phyloP scores from a whole-genome alignment of 37 sponge, comb jelly and placozoan genomes.

The Amphimedon queenslandica region DNA sequence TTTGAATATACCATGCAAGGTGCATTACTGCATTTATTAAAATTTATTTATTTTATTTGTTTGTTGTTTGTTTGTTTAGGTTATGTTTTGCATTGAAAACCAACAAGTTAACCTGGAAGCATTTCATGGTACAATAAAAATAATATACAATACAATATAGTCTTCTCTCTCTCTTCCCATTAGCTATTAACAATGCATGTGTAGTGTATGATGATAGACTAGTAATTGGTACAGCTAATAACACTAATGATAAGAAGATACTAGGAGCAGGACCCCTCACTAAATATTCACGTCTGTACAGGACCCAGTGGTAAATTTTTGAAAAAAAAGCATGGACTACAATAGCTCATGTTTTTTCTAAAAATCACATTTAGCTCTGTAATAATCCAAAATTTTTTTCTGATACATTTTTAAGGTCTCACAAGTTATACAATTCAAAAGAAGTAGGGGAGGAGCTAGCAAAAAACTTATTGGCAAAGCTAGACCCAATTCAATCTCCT shows the following conservation, averaged over 20 bases:
- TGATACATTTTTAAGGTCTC: slow-evolving; percentile 36
- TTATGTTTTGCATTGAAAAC: slow-evolving; percentile 49
- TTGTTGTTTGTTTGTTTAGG: too few species aligned
- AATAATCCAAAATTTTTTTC: too few species aligned
- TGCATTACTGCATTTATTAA: too few species aligned
- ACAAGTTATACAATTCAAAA: slow-evolving; percentile 59
- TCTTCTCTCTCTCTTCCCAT: not conserved
- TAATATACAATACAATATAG: too few species aligned
- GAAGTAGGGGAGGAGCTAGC: slow-evolving; percentile 78
- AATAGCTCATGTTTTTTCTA: too few species aligned
- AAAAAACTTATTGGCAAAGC: slow-evolving; percentile 15
- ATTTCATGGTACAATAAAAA: slow-evolving; percentile 55
- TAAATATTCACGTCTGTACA: slow-evolving; percentile 85
- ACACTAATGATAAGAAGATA: slow-evolving; percentile 87
- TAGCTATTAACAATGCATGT: slow-evolving; percentile 92
- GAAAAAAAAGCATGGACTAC: too few species aligned
- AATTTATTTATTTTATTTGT: too few species aligned
- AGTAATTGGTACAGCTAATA: slow-evolving; percentile 72
- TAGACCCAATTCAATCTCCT: slow-evolving; percentile 31
- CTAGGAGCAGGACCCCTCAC: slow-evolving; percentile 93
- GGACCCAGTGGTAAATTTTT: slow-evolving; percentile 48
- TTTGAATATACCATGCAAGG: too few species aligned
- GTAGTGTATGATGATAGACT: slow-evolving; percentile 91
- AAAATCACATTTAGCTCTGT: too few species aligned
- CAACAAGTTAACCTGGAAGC: slow-evolving; percentile 61